These are phyloP conservation scores for Pangasius mekongensis DNA, from an alignment of 2,797 vertebrate genomes.

Conservation along the genomic window DNA sequence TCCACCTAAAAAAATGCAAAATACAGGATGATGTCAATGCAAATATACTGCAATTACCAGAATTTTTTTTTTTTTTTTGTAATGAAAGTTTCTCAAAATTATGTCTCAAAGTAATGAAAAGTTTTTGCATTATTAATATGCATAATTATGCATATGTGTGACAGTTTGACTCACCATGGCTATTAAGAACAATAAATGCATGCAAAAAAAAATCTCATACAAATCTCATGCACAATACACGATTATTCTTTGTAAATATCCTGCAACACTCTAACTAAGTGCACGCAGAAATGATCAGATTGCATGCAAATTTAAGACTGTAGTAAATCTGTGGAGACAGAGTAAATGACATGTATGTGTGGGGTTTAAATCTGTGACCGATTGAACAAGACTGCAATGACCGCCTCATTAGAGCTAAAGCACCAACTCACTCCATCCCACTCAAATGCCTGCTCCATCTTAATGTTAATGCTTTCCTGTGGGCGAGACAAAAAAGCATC, in stretches of 20 bases:
- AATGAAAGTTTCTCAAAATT: not conserved
- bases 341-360: not conserved
- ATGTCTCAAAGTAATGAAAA: not conserved
- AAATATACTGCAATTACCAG: not conserved
- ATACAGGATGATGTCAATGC: not conserved
- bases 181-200: not conserved
- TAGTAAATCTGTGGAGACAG: not conserved
- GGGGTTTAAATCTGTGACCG: not conserved
- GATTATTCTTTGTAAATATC: not conserved
- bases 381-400: not conserved
- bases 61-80: too few species aligned
- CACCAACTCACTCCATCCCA: not conserved
- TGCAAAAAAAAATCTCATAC: not conserved
- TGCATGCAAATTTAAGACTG: too few species aligned
- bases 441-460: not conserved
- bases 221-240: too few species aligned
- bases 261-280: not conserved
- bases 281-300: not conserved
- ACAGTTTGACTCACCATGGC: not conserved
- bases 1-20: not conserved
- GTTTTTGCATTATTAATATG: not conserved
- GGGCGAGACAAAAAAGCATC: not conserved
- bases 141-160: not conserved
- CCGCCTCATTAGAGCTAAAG: not conserved
- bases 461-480: constrained; percentile 8